Conservation (phyloP, 2,888 invertebrate species). For the Aricia artaxerxes region DNA sequence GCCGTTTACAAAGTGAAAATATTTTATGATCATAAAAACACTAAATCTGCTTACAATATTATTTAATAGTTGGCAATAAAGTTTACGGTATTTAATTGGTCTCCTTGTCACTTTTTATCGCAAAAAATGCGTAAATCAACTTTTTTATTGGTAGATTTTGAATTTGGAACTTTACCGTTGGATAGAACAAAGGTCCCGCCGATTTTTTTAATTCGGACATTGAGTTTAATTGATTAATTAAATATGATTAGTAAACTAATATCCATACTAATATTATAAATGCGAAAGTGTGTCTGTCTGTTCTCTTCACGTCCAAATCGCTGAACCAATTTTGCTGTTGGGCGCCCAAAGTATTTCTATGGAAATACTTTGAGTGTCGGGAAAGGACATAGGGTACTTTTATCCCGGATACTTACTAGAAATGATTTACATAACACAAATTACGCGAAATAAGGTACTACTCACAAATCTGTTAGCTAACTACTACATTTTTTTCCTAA, state of each 20-base stretch:
- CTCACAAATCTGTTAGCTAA: too few species aligned
- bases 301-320: too few species aligned
- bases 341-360: too few species aligned
- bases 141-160: slow-evolving; percentile 18
- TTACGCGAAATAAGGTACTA: too few species aligned
- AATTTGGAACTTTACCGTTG: neutral
- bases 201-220: neutral
- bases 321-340: too few species aligned
- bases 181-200: neutral
- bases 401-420: too few species aligned
- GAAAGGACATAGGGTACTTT: too few species aligned
- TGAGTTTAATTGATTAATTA: neutral
- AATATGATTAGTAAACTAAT: too few species aligned
- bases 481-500: neutral
- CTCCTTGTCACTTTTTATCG: slow-evolving; percentile 17
- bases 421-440: too few species aligned
- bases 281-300: too few species aligned
- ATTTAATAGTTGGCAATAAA: slow-evolving; percentile 36
- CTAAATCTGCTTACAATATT: slow-evolving; percentile 32
- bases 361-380: too few species aligned
- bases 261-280: too few species aligned
- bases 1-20: neutral
- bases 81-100: slow-evolving; percentile 38
- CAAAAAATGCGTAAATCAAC: slow-evolving; percentile 14
- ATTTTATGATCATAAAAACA: slow-evolving; percentile 35